phyloP scores from a whole-genome alignment of 2,888 invertebrate species.

The Timandra comae region DNA sequence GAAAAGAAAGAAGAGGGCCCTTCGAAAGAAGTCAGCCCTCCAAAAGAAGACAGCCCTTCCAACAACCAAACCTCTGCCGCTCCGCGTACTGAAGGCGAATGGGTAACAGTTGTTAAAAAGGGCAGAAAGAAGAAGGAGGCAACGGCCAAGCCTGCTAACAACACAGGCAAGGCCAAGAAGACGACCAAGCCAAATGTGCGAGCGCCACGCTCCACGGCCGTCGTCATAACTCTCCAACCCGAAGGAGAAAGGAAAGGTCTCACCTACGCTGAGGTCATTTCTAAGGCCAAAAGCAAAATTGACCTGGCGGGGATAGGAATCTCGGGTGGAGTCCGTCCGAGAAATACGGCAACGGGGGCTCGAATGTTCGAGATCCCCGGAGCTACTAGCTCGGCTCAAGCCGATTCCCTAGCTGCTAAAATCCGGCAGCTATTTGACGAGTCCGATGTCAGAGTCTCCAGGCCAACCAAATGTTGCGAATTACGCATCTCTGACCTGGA shows the following conservation, averaged over 20 bases:
- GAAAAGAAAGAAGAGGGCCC: too few relatives aligned
- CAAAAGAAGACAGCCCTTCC: too few relatives aligned
- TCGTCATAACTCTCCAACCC: too few relatives aligned
- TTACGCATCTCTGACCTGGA: constrained; percentile 1
- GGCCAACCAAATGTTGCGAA: not conserved
- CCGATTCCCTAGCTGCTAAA: not conserved
- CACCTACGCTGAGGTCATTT: not conserved
- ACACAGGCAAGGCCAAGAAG: too few relatives aligned
- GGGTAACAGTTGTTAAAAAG: too few relatives aligned
- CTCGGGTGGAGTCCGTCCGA: not conserved
- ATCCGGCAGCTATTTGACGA: not conserved
- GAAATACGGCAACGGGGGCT: not conserved
- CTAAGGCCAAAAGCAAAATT: not conserved
- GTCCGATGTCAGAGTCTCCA: not conserved
- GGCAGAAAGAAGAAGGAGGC: too few relatives aligned
- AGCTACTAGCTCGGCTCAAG: not conserved
- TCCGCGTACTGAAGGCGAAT: too few relatives aligned
- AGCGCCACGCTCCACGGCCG: constrained; percentile 6
- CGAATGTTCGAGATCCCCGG: not conserved
- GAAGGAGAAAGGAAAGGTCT: constrained; percentile 3
- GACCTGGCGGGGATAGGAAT: not conserved
- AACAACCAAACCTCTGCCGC: too few relatives aligned
- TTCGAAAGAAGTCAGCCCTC: too few relatives aligned
- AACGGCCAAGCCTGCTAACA: too few relatives aligned
- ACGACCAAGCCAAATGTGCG: too few relatives aligned